Evolutionary conservation across 2,888 invertebrate genomes (phyloP).

Genomic region (Tanaodytes sp.): DNA sequence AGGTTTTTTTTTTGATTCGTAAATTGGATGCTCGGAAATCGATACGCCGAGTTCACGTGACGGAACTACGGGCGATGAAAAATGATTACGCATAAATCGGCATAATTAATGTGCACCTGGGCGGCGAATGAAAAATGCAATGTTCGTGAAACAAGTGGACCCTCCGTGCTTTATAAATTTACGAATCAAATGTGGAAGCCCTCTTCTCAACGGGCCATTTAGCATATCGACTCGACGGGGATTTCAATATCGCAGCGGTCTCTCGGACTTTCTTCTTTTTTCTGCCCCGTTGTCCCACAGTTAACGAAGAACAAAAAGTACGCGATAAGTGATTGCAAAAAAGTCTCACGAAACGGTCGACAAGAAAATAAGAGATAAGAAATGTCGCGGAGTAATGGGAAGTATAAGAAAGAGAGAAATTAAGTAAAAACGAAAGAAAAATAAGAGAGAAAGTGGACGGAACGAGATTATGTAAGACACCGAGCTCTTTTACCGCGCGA

Average conservation of each 20-base stretch:
- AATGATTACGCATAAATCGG: conserved; percentile 33
- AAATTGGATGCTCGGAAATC: conserved; percentile 55
- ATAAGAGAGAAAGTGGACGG: conserved; percentile 20
- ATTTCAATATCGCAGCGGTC: conserved; percentile 48
- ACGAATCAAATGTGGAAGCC: conserved; percentile 67
- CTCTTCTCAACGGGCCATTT: conserved; percentile 72
- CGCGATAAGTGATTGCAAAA: conserved; percentile 34
- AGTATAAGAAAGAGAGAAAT: conserved; percentile 4
- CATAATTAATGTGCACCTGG: conserved; percentile 30
- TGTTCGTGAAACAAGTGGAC: conserved; percentile 17
- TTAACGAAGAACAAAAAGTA: conserved; percentile 41
- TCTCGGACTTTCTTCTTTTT: conserved; percentile 30
- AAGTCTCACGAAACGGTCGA: conserved; percentile 22
- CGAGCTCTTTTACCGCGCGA: conserved; percentile 49
- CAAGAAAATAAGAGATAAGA: conserved; percentile 36
- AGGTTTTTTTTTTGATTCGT: conserved; percentile 60
- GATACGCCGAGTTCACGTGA: conserved; percentile 13
- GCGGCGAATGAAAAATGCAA: conserved; percentile 31
- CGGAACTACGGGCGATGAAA: conserved; percentile 26
- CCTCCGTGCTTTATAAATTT: conserved; percentile 58
- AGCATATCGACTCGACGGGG: conserved; percentile 68
- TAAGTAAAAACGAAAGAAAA: conserved; percentile 29
- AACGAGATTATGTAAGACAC: conserved; percentile 30
- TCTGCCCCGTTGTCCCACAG: conserved; percentile 37
- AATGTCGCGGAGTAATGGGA: conserved; percentile 17